Evolutionary conservation across 2,113 vertebrate species (phyloP), one percentile per base, ranked within the genome.

Genomic region (Megaceryle maxima): DNA sequence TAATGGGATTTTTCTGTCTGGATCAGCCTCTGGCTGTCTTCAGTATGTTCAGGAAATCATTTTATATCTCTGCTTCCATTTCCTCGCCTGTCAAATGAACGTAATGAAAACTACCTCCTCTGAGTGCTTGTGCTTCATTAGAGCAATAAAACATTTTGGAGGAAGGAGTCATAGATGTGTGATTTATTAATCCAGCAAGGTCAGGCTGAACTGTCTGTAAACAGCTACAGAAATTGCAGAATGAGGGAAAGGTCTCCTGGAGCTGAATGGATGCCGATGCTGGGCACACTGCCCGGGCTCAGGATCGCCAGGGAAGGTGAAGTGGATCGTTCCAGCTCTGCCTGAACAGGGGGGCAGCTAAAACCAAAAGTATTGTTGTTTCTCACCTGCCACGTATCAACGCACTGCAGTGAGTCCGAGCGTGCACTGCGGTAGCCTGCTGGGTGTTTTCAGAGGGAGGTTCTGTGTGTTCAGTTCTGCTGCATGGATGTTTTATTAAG

Each of bases 201-300:
- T 15, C 78, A 22, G 59, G 31, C 60, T 66, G 81, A 62, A 3
- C 59, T 74, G 76, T 37, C 79, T 83, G 44, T 6, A 16, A 76
- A 28, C 51, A 77, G 79, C 70, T 62, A 3, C 16, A 56, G 88
- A 11, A 62, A 10, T 4, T 16, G 22, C 57, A 26, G 59, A 16
- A 21, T 2, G 50, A 88, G 79, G 55, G 70, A 41, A 6, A 51
- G 59, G 14, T 55, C 44, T 76, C 10, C 39, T 37, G 53, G 37
- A 82, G 62, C 78, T 6, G 59, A 33, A 76, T 0, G 1, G 68
- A 11, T 64, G 70, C 73, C 0, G 2, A 3, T 69, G 64, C n/a
- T 69, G 1, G 0, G 56, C 56, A 8, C 0, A 0, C 26, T 82
- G 69, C 62, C 43, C 2, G 0, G 4, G 25, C 1, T 1, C 60